These are phyloP conservation scores for Pimephales promelas DNA, from an alignment of 2,113 vertebrate genomes.

Conservation along the genomic window DNA sequence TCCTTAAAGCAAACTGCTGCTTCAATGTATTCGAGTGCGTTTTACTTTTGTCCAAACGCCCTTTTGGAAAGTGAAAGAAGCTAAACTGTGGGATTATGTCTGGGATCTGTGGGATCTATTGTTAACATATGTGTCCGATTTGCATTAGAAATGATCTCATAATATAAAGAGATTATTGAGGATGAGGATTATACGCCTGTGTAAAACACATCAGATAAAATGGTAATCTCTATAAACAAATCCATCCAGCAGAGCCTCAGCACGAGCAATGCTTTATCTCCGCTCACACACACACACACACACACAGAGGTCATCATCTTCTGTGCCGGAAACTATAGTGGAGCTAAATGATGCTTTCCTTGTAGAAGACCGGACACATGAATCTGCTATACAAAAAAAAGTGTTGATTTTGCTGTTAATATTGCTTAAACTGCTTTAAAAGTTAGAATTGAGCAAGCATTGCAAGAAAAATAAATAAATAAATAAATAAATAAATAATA, in stretches of 20 bases:
- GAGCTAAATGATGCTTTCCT: not conserved
- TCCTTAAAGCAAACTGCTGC: not conserved
- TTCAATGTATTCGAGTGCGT: not conserved
- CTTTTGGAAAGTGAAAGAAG: not conserved
- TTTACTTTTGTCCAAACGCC: not conserved
- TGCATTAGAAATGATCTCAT: not conserved
- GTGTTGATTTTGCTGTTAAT: not conserved
- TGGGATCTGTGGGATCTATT: not conserved
- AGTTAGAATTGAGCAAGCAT: not conserved
- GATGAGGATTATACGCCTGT: not conserved
- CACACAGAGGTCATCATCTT: not conserved
- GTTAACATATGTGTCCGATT: not conserved
- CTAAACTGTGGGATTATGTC: not conserved
- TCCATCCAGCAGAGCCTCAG: not conserved
- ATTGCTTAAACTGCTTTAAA: not conserved
- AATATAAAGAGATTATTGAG: constrained; percentile 4
- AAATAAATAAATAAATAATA: not conserved
- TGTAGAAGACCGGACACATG: not conserved
- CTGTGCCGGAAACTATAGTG: no score
- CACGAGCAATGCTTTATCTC: not conserved
- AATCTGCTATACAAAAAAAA: not conserved
- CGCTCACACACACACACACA: not conserved
- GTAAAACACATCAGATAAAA: constrained; percentile 1
- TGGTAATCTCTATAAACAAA: constrained; percentile 14
- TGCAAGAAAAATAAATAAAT: not conserved